Evolutionary conservation across 2,797 vertebrate genomes (phyloP).

Genomic region (Platalea minor): DNA sequence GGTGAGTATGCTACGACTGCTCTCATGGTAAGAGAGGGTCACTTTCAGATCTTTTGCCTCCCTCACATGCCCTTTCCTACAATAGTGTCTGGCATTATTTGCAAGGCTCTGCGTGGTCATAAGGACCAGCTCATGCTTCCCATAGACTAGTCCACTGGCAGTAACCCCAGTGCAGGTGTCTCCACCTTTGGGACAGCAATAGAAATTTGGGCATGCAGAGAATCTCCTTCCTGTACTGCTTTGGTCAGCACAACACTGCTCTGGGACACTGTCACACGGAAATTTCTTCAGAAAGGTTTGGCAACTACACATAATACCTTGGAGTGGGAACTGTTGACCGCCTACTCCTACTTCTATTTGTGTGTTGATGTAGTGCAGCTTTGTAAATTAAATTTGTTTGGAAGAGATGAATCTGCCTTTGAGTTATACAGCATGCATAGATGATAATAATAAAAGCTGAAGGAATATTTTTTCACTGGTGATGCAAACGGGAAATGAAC

Average conservation of each 20-base stretch:
- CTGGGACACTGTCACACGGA: neutral
- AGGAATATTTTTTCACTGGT: neutral
- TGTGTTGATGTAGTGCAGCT: neutral
- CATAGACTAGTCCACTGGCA: neutral
- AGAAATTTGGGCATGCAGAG: neutral
- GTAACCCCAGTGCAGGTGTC: neutral
- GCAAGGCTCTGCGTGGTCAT: neutral
- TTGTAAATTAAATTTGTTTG: neutral
- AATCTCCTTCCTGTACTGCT: neutral
- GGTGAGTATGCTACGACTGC: neutral
- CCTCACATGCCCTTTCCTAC: neutral
- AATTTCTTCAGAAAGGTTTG: neutral
- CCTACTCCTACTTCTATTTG: neutral
- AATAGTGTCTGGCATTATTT: neutral
- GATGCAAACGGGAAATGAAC: constrained; percentile 11
- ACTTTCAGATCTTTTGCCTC: neutral
- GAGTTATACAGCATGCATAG: neutral
- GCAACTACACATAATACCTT: neutral
- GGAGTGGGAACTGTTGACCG: neutral
- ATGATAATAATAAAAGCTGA: neutral
- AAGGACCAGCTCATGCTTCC: neutral
- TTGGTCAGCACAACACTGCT: neutral
- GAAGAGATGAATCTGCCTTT: neutral
- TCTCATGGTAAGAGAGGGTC: neutral
- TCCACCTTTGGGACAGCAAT: neutral